Percentiles rank a stretch among this genome's conserved stretches.
Conservation (phyloP, 2,888 invertebrate genomes). For the Sphinx pinastri region DNA sequence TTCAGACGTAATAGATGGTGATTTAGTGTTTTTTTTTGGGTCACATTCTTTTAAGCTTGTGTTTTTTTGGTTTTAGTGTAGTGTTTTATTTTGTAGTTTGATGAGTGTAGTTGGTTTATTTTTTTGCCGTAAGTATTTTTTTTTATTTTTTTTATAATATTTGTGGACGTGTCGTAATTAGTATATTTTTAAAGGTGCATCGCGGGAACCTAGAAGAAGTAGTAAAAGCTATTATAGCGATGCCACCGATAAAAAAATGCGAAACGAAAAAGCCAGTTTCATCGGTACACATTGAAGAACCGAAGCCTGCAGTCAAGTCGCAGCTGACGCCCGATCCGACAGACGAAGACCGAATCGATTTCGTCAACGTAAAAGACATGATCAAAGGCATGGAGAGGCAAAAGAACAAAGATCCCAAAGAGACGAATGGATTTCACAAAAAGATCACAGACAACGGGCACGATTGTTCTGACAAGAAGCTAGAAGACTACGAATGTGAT, state of each 20-base stretch:
- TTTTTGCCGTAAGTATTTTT: conserved; percentile 24
- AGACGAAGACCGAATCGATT: conserved; percentile 80
- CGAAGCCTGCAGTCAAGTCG: conserved; percentile 52
- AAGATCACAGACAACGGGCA: conserved; percentile 67
- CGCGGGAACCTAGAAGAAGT: conserved; percentile 82
- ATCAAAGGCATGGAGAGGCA: conserved; percentile 86
- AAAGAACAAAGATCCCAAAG: conserved; percentile 57
- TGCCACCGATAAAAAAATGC: conserved; percentile 71
- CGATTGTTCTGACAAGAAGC: conserved; percentile 50
- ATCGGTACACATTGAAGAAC: conserved; percentile 56
- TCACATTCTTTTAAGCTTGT: conserved; percentile 32
- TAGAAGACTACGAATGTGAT: conserved; percentile 47
- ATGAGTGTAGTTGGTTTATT: conserved; percentile 37
- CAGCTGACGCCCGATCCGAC: conserved; percentile 57
- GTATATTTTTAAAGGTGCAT: conserved; percentile 77
- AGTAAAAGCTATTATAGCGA: conserved; percentile 71
- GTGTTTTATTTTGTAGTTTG: conserved; percentile 41
- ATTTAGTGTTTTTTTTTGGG: conserved; percentile 29
- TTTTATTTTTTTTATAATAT: conserved; percentile 32
- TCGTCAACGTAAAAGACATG: conserved; percentile 84
- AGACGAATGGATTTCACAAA: conserved; percentile 72
- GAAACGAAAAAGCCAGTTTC: conserved; percentile 61
- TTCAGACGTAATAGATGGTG: not conserved
- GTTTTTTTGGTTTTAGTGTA: conserved; percentile 37
- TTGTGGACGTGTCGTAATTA: conserved; percentile 31